Percentiles rank a stretch among this genome's conserved stretches.
These are phyloP conservation scores for Charina bottae DNA, from an alignment of 2,113 vertebrate genomes.

Conservation along the genomic window DNA sequence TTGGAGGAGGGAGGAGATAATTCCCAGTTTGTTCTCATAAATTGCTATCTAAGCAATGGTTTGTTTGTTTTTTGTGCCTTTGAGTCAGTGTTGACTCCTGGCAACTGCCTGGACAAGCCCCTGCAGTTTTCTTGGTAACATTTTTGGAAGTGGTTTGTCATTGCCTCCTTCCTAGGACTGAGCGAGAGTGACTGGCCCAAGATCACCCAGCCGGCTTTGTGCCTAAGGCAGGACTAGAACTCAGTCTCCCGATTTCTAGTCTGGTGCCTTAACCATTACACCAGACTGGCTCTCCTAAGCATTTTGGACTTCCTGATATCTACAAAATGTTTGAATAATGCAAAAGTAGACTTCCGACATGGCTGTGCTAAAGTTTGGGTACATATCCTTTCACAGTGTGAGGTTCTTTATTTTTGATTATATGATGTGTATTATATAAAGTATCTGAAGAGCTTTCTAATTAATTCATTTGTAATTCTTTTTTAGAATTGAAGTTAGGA, in stretches of 20 bases:
- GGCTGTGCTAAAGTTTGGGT: neutral
- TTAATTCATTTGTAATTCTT: constrained; percentile 47
- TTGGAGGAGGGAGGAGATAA: neutral
- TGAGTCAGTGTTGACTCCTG: neutral
- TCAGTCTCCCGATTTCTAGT: neutral
- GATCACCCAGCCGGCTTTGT: neutral
- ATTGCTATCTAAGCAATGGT: neutral
- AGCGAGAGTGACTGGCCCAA: neutral
- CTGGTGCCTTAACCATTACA: neutral
- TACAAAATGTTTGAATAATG: neutral
- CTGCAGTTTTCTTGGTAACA: neutral
- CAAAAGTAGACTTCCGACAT: neutral
- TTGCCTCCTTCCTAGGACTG: neutral
- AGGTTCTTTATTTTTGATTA: neutral
- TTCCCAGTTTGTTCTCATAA: neutral
- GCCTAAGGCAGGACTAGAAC: neutral
- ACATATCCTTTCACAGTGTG: neutral
- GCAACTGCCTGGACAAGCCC: neutral
- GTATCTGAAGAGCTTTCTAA: constrained; percentile 14
- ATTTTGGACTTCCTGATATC: neutral
- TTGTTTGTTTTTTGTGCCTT: neutral
- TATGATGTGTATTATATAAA: neutral
- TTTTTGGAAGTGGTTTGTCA: neutral
- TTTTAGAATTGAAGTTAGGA: constrained; percentile 93
- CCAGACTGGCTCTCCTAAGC: neutral